These are phyloP conservation scores for Myotis davidii DNA, from an alignment of 2,113 vertebrate species.

Conservation along the genomic window DNA sequence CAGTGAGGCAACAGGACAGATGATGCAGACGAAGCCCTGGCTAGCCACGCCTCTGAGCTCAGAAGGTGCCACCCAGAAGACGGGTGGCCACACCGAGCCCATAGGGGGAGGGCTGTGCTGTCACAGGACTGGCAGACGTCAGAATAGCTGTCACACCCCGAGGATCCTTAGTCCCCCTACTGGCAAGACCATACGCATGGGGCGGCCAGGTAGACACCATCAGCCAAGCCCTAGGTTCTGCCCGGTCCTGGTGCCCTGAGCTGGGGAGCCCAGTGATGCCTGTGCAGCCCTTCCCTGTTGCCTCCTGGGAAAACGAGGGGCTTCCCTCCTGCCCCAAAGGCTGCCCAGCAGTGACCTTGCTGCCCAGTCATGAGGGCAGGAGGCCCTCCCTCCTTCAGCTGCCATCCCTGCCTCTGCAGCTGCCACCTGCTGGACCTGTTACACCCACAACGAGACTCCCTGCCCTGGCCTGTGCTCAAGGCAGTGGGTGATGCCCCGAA, in stretches of 20 bases:
- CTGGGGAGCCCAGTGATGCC: neutral
- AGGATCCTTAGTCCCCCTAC: neutral
- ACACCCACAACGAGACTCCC: too few relatives aligned
- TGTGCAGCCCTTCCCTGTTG: neutral
- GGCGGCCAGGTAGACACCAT: neutral
- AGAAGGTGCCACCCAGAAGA: rapidly evolving
- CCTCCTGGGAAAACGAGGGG: neutral
- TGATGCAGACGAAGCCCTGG: neutral
- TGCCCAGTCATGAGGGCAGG: neutral
- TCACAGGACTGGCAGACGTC: neutral
- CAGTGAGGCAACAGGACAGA: neutral
- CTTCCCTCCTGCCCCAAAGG: neutral
- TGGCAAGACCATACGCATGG: neutral
- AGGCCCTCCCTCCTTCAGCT: neutral
- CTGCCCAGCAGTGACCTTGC: neutral
- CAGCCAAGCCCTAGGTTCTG: neutral
- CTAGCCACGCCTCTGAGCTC: neutral
- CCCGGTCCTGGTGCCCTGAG: neutral
- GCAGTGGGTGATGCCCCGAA: neutral
- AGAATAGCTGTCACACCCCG: neutral
- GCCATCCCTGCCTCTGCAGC: neutral
- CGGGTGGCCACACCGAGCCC: neutral
- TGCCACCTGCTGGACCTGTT: neutral
- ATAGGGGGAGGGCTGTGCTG: neutral
- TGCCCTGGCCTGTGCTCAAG: neutral